Base-by-base conservation (phyloP, 2,888 invertebrate species). In the Caenorhabditis imperialis region DNA sequence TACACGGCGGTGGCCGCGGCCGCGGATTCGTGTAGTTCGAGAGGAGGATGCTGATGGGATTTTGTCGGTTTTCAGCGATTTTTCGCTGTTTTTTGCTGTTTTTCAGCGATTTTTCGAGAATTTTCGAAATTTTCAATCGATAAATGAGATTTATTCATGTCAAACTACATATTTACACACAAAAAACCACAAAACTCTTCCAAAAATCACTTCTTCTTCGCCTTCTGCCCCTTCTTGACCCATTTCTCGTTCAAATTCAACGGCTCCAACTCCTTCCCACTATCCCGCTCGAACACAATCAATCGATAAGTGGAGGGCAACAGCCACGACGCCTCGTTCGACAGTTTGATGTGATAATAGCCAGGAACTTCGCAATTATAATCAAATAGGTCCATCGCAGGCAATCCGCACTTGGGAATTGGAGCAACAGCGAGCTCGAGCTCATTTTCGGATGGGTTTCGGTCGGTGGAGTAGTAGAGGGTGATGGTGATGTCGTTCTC, bases 371-470 rank as follows among this genome's bases (percentile, higher is more conserved):
- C 79, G 35, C 78, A 76, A 14, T 60, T 73, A 35, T 79, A 81
- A 35, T 80, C 79, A 30, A 79, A 80, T 38, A 62, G 44, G 47
- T 82, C 82, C 71, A 82, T 81, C 8, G 80, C 74, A 0, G 80
- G 79, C 7, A 81, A 67, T 0, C 80, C 78, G 42, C 78, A 76
- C 37, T 78, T 80, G 8, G 77, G 79, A 53, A 78, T 77, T 0
- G 82, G 67, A 12, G 77, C 71, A 14, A 76, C 77, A 7, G 57
- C 63, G 4, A 76, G 38, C 45, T 81, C 76, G 30, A 63, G 51
- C 14, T 81, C 78, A 8, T 75, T 67, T 47, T 82, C 78, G 12
- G 50, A 5, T 7, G 70, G 16, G 23, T 73, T 65, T 70, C 58
- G 51, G 8, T 82, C 69, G 14, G 58, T 62, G 1, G 79, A 77